These are phyloP conservation scores for Psococerastis gibbosa DNA, from an alignment of 2,888 invertebrate genomes.

Conservation along the genomic window DNA sequence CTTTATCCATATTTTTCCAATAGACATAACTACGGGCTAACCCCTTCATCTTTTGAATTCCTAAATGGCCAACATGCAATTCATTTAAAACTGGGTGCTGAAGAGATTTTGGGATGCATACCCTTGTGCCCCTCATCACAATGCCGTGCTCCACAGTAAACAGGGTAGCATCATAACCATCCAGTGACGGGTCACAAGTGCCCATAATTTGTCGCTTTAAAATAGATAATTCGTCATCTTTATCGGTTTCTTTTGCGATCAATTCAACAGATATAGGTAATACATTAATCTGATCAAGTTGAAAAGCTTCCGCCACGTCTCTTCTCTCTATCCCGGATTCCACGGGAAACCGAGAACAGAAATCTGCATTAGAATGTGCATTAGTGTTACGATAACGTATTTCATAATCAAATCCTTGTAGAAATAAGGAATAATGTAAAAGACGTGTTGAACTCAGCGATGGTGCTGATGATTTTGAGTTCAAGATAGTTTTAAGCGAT, in stretches of 20 bases:
- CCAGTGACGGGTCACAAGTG: too few species aligned
- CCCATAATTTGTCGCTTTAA: background rate
- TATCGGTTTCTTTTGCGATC: background rate
- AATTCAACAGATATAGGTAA: too few species aligned
- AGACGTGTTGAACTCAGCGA: background rate
- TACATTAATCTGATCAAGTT: background rate
- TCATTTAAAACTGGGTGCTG: background rate
- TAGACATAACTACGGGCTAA: background rate
- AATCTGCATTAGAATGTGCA: background rate
- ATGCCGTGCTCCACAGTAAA: too few species aligned
- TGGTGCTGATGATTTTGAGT: too few species aligned
- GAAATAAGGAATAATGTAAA: background rate
- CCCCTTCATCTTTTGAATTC: background rate
- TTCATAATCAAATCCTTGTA: constrained; percentile 1
- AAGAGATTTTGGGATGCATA: background rate
- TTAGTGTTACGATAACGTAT: too few species aligned
- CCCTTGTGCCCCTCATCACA: too few species aligned
- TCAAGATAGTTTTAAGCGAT: constrained; percentile 9
- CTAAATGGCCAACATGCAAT: background rate
- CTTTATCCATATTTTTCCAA: background rate
- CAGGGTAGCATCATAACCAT: too few species aligned
- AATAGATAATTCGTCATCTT: background rate
- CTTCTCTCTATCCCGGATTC: background rate
- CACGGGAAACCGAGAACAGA: background rate
- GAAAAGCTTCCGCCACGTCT: background rate